A percentile compares a stretch with the other conserved stretches of the same genome.
These are phyloP conservation scores for Phacellophora camtschatica DNA, from an alignment of 30 jellyfish, hydroid and myxozoan genomes.

Conservation along the genomic window DNA sequence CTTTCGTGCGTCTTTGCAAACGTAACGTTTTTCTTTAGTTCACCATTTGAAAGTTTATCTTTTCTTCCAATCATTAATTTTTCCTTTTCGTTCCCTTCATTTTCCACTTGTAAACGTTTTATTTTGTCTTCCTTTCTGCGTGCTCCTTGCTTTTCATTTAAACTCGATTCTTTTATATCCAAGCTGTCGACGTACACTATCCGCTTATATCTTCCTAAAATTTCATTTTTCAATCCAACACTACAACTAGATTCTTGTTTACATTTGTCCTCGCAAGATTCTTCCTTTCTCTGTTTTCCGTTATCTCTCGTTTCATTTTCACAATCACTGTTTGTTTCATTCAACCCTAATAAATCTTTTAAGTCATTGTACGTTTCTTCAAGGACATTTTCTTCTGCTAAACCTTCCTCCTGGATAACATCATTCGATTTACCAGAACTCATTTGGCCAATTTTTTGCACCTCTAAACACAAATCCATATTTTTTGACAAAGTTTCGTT, in stretches of 20 bases:
- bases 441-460: no score
- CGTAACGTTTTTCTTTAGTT: not conserved
- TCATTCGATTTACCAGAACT: no score
- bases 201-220: not conserved
- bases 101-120: no score
- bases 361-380: not conserved
- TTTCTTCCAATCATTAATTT: not conserved
- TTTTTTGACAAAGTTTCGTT: no score
- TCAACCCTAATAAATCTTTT: not conserved
- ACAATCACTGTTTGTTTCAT: not conserved
- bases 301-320: not conserved
- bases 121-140: not conserved
- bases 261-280: not conserved
- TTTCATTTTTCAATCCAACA: not conserved
- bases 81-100: not conserved
- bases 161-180: not conserved
- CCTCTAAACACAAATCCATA: no score
- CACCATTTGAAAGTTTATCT: not conserved
- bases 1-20: not conserved
- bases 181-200: not conserved
- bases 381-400: no score
- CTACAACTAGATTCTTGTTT: no score
- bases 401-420: no score
- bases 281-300: not conserved
- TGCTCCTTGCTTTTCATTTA: not conserved